Percentiles rank a stretch among this genome's conserved stretches.
Conservation (phyloP, 2,113 vertebrate species). For the Esox niger region DNA sequence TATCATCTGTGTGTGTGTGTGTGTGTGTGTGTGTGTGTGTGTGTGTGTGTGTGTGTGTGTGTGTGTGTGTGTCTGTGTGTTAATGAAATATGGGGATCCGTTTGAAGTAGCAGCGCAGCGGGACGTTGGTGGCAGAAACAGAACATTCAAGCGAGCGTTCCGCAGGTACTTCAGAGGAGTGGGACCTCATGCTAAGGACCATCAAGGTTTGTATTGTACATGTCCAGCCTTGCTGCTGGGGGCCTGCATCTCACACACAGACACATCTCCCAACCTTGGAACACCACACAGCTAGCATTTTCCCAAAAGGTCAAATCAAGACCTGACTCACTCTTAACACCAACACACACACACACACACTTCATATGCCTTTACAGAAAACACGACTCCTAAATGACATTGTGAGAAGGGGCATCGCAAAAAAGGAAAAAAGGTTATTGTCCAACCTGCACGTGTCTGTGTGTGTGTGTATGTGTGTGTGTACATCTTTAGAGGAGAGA, state of each 20-base stretch:
- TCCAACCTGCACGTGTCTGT: slow-evolving; percentile 3
- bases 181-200: slow-evolving; percentile 20
- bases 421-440: slow-evolving; percentile 1
- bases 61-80: not conserved
- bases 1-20: not conserved
- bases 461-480: not conserved
- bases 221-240: not conserved
- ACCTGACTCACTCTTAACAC: not conserved
- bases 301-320: not conserved
- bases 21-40: not conserved
- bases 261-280: not conserved
- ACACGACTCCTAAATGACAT: not conserved
- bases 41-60: not conserved
- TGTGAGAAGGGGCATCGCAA: slow-evolving; percentile 29
- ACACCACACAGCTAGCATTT: no score
- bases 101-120: not conserved
- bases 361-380: slow-evolving; percentile 10
- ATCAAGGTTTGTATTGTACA: not conserved
- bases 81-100: slow-evolving; percentile 18
- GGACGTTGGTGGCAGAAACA: not conserved
- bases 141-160: slow-evolving; percentile 28
- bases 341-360: slow-evolving; percentile 3
- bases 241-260: no score
- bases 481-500: slow-evolving; percentile 5
- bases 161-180: not conserved